Evolutionary conservation across 1,140 invertebrate genomes (phyloP).

Genomic region (Zeugodacus cucurbitae): DNA sequence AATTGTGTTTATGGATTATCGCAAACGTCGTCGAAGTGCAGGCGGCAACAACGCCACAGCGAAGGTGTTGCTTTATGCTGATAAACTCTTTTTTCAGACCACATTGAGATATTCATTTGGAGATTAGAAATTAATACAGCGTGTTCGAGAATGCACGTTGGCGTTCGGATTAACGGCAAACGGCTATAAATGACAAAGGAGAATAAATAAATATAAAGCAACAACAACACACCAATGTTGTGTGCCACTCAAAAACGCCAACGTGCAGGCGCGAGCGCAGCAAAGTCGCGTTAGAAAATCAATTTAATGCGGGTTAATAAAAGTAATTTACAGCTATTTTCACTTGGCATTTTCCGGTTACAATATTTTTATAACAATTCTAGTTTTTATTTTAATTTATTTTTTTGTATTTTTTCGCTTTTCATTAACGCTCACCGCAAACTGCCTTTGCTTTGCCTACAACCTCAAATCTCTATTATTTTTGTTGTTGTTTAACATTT

Average conservation of each 20-base stretch:
- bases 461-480: not conserved
- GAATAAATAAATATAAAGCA: not conserved
- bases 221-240: not conserved
- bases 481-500: too few species aligned
- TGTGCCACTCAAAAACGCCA: not conserved
- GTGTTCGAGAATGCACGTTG: conserved; percentile 15
- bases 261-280: not conserved
- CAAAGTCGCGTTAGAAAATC: conserved; percentile 15
- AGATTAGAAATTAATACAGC: conserved; percentile 33
- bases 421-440: not conserved
- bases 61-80: conserved; percentile 7
- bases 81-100: not conserved
- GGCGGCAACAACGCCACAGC: not conserved
- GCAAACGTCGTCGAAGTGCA: not conserved
- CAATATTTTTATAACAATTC: not conserved
- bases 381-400: not conserved
- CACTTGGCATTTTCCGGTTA: not conserved
- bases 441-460: not conserved
- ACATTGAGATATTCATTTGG: conserved; percentile 31
- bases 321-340: conserved; percentile 18
- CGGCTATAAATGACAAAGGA: not conserved
- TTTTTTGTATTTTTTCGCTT: too few species aligned
- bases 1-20: conserved; percentile 28
- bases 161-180: conserved; percentile 36
- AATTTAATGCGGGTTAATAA: conserved; percentile 34